Percentiles rank a stretch among this genome's conserved stretches.
Evolutionary conservation across 1,140 invertebrate species (phyloP).

Genomic region (Lepidurus couesii): DNA sequence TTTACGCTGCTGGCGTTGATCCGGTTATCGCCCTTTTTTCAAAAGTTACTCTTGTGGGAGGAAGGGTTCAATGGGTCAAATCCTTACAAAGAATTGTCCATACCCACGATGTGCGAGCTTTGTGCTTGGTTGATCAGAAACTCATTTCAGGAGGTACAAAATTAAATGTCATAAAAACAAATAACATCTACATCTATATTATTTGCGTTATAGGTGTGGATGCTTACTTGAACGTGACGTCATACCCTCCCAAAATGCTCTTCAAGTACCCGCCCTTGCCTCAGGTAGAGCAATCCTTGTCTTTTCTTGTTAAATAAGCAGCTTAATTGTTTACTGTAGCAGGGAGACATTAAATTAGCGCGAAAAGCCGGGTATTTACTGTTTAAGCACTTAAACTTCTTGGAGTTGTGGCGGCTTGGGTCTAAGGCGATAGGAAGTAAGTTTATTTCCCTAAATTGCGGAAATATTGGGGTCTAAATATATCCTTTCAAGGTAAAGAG

Average conservation of each 20-base stretch:
- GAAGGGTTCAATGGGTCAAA: conserved; percentile 63
- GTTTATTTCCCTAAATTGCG: background rate
- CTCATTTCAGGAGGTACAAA: conserved; percentile 66
- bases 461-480: background rate
- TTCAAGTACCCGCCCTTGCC: conserved; percentile 65
- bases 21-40: conserved; percentile 65
- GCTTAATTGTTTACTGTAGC: conserved; percentile 42
- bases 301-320: background rate
- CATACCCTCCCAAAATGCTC: conserved; percentile 57
- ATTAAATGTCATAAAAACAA: background rate
- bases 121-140: conserved; percentile 54
- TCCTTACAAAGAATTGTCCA: conserved; percentile 67
- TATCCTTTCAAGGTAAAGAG: background rate
- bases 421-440: conserved; percentile 32
- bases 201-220: conserved; percentile 53
- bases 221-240: conserved; percentile 63
- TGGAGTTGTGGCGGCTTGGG: conserved; percentile 60
- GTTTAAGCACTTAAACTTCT: conserved; percentile 59
- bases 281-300: conserved; percentile 38
- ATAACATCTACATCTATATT: background rate
- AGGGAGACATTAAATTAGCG: conserved; percentile 55
- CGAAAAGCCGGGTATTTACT: conserved; percentile 55
- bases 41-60: conserved; percentile 48
- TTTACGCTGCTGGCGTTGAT: conserved; percentile 73
- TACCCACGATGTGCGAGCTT: conserved; percentile 71